These are phyloP conservation scores for Eumerus sabulonum DNA, from an alignment of 2,888 invertebrate genomes.

Conservation along the genomic window DNA sequence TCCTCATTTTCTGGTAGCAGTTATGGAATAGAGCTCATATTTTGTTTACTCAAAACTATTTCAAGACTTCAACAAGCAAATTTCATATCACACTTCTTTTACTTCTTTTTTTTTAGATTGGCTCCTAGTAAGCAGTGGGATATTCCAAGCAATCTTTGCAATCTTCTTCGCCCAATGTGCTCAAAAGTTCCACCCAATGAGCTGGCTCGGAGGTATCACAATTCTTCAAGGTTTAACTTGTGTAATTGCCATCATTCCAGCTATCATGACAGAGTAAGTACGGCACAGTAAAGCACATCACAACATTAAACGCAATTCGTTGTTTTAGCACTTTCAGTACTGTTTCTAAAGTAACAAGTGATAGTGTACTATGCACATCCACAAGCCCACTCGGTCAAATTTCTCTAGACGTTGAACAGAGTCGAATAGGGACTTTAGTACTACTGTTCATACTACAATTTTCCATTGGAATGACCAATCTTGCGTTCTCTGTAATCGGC, in stretches of 20 bases:
- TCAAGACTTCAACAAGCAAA: too few relatives aligned
- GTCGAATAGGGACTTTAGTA: slow-evolving; percentile 77
- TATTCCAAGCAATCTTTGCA: slow-evolving; percentile 81
- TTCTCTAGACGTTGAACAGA: slow-evolving; percentile 71
- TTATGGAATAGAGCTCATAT: too few relatives aligned
- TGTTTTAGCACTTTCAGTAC: slow-evolving; percentile 55
- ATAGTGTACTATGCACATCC: slow-evolving; percentile 72
- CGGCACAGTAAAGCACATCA: background rate
- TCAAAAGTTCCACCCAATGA: slow-evolving; percentile 81
- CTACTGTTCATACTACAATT: slow-evolving; percentile 80
- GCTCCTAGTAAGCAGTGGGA: slow-evolving; percentile 81
- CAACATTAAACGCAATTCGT: background rate
- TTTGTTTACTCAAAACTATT: too few relatives aligned
- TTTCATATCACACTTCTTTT: too few relatives aligned
- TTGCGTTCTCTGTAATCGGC: slow-evolving; percentile 81
- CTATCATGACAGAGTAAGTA: slow-evolving; percentile 79
- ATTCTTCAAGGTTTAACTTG: slow-evolving; percentile 81
- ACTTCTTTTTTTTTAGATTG: slow-evolving; percentile 78
- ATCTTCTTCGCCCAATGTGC: slow-evolving; percentile 82
- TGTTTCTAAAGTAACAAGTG: slow-evolving; percentile 63
- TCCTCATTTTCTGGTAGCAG: too few relatives aligned
- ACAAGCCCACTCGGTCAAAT: slow-evolving; percentile 69
- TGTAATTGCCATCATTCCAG: slow-evolving; percentile 80
- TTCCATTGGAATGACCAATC: slow-evolving; percentile 78
- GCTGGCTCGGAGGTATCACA: slow-evolving; percentile 81